Base-by-base conservation (phyloP, 1,140 invertebrate species). In the Drosophila guanche region DNA sequence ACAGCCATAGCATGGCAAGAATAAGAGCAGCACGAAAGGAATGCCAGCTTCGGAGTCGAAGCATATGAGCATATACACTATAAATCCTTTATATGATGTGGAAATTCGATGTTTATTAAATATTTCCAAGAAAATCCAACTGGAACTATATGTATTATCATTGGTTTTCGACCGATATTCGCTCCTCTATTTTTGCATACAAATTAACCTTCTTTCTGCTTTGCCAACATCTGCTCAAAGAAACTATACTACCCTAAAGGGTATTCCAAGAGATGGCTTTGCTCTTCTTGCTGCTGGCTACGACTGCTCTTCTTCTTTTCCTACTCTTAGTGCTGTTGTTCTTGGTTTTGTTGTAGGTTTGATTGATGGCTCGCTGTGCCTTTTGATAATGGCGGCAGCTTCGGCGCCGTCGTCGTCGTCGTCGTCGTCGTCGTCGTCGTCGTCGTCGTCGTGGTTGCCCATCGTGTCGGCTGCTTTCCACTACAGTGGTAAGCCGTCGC, bases 291-390 rank as follows among this genome's bases (percentile, higher is more conserved):
- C 47, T 76, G 55, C 56, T 58, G 23, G 25, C 37, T 43, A 20
- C 33, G 56, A 33, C 23, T 56, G 37, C 45, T 51, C 42, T 50
- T 41, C 59, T 37, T 42, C 55, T 53, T 72, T 23, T 25, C 7
- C 4, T 41, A 40, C 40, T 60, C 20, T 42, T 41, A 27, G 27
- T 53, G 42, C 33, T 79, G 46, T 23, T 71, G 52, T 51, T 75
- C 46, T 45, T 74, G 79, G 43, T 74, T 63, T 51, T 83, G 71
- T 76, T 85, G 80, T 37, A 58, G 68, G 73, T 76, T 86, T 85
- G 81, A 85, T 85, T 85, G 83, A 85, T 85, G 83, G 81, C 81
- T 77, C 68, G 71, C 77, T 79, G 66, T 70, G 76, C 76, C 80
- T 76, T 85, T 85, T 85, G 76, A 85, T 85, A 85, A 85, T 85